These are phyloP conservation scores for Xestia sexstrigata DNA, from an alignment of 2,888 invertebrate species.

Conservation along the genomic window DNA sequence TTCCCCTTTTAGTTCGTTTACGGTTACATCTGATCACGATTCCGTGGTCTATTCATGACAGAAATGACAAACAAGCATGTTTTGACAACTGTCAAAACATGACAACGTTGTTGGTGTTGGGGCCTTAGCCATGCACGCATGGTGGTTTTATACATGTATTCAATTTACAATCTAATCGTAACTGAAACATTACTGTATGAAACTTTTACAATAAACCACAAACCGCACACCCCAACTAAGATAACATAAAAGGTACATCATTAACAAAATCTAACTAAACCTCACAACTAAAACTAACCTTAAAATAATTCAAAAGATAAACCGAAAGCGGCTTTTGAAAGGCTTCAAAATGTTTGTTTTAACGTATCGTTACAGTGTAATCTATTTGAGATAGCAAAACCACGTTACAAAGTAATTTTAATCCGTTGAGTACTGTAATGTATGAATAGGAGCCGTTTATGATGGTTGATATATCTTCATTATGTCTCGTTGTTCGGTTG, in stretches of 20 bases:
- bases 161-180: constrained; percentile 11
- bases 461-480: constrained; percentile 62
- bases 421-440: constrained; percentile 52
- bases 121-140: not conserved
- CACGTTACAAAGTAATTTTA: constrained; percentile 63
- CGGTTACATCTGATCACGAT: too few relatives aligned
- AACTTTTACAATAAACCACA: constrained; percentile 40
- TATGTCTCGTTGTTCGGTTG: constrained; percentile 50
- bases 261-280: constrained; percentile 45
- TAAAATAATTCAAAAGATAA: constrained; percentile 56
- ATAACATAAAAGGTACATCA: constrained; percentile 45
- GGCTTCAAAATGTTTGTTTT: constrained; percentile 51
- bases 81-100: not conserved
- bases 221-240: constrained; percentile 18
- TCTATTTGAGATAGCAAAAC: constrained; percentile 52
- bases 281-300: constrained; percentile 49
- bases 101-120: not conserved
- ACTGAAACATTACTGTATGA: not conserved
- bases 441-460: constrained; percentile 59
- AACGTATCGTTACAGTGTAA: constrained; percentile 45
- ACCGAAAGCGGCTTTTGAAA: constrained; percentile 46
- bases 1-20: not conserved
- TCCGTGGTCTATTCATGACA: too few relatives aligned
- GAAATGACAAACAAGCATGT: not conserved
- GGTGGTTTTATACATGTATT: not conserved